Conservation (phyloP, 2,113 vertebrate species). For the Apeltes quadracus region DNA sequence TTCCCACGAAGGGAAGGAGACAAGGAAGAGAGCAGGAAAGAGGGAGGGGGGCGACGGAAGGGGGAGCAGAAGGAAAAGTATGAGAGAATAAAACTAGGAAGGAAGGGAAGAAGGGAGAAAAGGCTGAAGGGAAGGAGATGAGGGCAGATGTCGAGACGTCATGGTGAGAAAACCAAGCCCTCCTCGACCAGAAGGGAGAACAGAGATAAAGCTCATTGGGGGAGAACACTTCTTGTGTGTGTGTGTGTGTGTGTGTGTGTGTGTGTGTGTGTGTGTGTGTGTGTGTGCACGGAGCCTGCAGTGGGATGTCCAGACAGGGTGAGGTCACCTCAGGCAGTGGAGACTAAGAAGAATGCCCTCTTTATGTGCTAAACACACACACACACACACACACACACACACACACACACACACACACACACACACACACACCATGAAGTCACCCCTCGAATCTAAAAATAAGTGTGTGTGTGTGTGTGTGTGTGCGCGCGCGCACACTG, state of each 20-base stretch:
- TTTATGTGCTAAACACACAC: constrained; percentile 57
- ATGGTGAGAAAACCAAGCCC: no score
- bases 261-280: constrained; percentile 42
- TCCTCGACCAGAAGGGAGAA: no score
- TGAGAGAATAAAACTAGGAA: not conserved
- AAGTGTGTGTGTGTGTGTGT: constrained; percentile 6
- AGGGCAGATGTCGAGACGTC: not conserved
- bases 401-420: constrained; percentile 30
- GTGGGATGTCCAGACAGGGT: constrained; percentile 70
- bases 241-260: constrained; percentile 30
- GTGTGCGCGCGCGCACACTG: constrained; percentile 3
- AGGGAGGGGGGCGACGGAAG: not conserved
- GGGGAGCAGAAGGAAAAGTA: not conserved
- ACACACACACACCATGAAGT: constrained; percentile 42
- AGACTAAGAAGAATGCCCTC: constrained; percentile 64
- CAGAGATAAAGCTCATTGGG: no score
- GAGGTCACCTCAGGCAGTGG: constrained; percentile 62
- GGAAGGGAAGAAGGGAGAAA: not conserved
- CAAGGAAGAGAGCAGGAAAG: not conserved
- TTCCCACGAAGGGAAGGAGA: not conserved
- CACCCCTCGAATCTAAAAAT: not conserved
- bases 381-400: constrained; percentile 49
- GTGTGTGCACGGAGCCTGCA: constrained; percentile 41
- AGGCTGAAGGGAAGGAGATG: not conserved
- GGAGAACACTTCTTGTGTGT: no score